Conservation (phyloP, 2,113 vertebrate genomes). For the Microcebus jonahi region DNA sequence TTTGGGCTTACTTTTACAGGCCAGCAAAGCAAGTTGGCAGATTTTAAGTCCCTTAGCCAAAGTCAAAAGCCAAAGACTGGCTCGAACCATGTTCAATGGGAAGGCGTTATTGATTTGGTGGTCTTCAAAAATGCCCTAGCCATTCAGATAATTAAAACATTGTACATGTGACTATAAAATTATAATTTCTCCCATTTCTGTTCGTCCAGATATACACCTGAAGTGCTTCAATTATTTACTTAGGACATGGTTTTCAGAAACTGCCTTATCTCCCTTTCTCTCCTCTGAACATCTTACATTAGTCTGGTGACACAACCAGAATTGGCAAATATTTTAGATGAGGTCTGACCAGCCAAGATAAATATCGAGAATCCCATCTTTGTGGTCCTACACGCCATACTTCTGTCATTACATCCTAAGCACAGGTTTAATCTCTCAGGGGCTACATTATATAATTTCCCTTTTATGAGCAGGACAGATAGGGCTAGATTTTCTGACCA, state of each 20-base stretch:
- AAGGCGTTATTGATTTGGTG: background rate
- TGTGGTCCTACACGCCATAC: background rate
- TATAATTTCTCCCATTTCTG: background rate
- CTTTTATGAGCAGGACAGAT: background rate
- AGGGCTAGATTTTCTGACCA: background rate
- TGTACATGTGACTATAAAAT: background rate
- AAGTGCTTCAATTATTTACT: background rate
- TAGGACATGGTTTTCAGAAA: constrained; percentile 30
- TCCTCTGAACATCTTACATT: background rate
- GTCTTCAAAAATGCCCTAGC: background rate
- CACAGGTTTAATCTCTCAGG: background rate
- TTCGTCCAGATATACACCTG: background rate
- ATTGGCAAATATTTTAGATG: background rate
- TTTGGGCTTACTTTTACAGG: background rate
- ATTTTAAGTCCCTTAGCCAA: constrained; percentile 23
- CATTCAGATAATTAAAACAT: background rate
- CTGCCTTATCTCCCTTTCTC: background rate
- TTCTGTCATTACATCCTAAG: background rate
- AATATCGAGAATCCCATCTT: background rate
- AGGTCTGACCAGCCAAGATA: background rate
- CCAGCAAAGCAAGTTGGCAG: background rate
- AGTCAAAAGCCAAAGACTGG: background rate
- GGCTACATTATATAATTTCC: background rate
- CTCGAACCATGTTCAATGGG: background rate
- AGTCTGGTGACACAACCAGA: background rate